phyloP scores from a whole-genome alignment of 2,113 vertebrate species.

The Cricetomys ansorgei region DNA sequence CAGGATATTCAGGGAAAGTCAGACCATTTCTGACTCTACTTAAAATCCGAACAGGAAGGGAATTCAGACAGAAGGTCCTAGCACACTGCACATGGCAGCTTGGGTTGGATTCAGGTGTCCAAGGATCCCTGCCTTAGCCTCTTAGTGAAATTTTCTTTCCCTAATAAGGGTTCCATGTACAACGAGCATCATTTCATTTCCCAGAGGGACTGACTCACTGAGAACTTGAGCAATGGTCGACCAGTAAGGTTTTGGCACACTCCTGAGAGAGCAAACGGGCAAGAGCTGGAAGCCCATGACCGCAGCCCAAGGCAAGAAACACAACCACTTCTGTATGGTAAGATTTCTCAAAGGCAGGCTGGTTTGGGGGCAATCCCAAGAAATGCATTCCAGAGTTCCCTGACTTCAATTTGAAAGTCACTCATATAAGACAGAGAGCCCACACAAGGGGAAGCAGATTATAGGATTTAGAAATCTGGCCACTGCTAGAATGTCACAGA shows the following conservation, averaged over 20 bases:
- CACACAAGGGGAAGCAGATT: conserved; percentile 39
- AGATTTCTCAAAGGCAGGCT: conserved; percentile 43
- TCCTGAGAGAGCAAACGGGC: background rate
- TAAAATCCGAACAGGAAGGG: background rate
- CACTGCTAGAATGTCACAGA: background rate
- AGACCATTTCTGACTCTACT: background rate
- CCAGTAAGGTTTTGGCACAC: background rate
- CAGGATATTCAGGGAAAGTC: background rate
- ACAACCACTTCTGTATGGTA: background rate
- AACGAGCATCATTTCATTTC: background rate
- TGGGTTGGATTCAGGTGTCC: fast-evolving
- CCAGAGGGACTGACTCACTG: background rate
- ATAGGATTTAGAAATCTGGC: background rate
- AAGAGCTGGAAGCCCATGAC: background rate
- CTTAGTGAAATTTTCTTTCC: background rate
- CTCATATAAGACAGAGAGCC: conserved; percentile 38
- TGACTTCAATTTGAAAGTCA: conserved; percentile 39
- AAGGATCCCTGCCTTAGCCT: background rate
- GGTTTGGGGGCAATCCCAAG: conserved; percentile 53
- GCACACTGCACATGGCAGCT: background rate
- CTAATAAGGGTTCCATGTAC: background rate
- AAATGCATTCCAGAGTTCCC: background rate
- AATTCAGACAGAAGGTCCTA: background rate
- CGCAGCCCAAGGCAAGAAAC: background rate
- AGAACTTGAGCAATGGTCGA: too few relatives aligned